A percentile compares a stretch with the other conserved stretches of the same genome.
Evolutionary conservation across 2,888 invertebrate species (phyloP).

Genomic region (Escarpia spicata): DNA sequence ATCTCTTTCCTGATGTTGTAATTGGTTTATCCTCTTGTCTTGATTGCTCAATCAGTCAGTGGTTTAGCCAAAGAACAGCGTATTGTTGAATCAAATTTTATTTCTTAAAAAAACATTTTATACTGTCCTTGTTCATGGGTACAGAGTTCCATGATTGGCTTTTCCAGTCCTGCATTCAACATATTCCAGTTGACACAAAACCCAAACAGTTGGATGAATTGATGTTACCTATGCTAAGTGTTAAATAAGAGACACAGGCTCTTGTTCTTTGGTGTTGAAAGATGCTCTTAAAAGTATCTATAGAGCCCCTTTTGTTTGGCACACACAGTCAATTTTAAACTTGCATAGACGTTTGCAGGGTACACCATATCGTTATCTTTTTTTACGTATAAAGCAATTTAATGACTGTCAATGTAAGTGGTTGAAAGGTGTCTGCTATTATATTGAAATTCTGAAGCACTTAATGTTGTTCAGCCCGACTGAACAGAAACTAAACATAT

Average conservation of each 20-base stretch:
- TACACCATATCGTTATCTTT: neutral
- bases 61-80: neutral
- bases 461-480: neutral
- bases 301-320: neutral
- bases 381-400: neutral
- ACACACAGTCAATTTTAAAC: neutral
- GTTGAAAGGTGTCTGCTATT: neutral
- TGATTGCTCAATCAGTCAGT: neutral
- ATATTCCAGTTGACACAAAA: neutral
- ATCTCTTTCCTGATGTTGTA: neutral
- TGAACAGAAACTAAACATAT: neutral
- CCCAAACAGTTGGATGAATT: neutral
- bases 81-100: neutral
- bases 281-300: neutral
- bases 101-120: neutral
- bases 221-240: neutral
- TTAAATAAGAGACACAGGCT: too few relatives aligned
- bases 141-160: neutral
- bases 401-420: neutral
- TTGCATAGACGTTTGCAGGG: neutral
- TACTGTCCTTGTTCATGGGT: neutral
- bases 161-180: neutral
- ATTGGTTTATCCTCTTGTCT: neutral
- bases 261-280: too few relatives aligned
- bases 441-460: neutral